These are phyloP conservation scores for Phragmatobia fuliginosa DNA, from an alignment of 2,888 invertebrate species.

Conservation along the genomic window DNA sequence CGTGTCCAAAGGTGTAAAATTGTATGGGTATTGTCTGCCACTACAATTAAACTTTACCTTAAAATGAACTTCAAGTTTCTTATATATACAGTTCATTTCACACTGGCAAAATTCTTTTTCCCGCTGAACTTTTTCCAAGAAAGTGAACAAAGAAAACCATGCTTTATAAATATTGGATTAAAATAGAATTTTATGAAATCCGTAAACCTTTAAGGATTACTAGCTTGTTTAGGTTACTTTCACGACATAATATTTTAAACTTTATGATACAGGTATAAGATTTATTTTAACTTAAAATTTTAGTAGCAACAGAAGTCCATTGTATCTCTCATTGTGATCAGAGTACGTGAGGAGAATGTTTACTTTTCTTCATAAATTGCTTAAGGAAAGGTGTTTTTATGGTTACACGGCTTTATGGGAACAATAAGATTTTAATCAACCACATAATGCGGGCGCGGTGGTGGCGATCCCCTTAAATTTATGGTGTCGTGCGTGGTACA, in stretches of 20 bases:
- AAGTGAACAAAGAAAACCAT: conserved; percentile 25
- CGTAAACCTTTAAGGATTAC: conserved; percentile 9
- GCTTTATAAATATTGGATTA: conserved; percentile 27
- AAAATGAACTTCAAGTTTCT: conserved; percentile 24
- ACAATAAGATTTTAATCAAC: conserved; percentile 58
- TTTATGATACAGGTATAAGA: conserved; percentile 5
- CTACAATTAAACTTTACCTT: conserved; percentile 24
- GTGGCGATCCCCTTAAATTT: conserved; percentile 31
- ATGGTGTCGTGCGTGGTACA: conserved; percentile 32
- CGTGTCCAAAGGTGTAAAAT: conserved; percentile 64
- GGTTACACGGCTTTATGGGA: conserved; percentile 51
- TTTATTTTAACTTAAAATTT: conserved; percentile 27
- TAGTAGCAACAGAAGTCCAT: conserved; percentile 52
- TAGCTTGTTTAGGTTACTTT: conserved; percentile 17
- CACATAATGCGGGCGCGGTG: conserved; percentile 40
- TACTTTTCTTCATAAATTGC: conserved; percentile 55
- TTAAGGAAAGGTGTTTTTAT: conserved; percentile 58
- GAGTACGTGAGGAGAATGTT: conserved; percentile 62
- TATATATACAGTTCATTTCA: conserved; percentile 21
- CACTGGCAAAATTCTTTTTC: conserved; percentile 12
- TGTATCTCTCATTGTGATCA: conserved; percentile 65
- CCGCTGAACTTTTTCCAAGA: conserved; percentile 18
- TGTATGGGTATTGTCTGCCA: conserved; percentile 65
- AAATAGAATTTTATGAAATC: conserved; percentile 30
- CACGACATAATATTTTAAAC: conserved; percentile 29